Conservation (phyloP, 1,140 invertebrate species). For the Trissolcus basalis region DNA sequence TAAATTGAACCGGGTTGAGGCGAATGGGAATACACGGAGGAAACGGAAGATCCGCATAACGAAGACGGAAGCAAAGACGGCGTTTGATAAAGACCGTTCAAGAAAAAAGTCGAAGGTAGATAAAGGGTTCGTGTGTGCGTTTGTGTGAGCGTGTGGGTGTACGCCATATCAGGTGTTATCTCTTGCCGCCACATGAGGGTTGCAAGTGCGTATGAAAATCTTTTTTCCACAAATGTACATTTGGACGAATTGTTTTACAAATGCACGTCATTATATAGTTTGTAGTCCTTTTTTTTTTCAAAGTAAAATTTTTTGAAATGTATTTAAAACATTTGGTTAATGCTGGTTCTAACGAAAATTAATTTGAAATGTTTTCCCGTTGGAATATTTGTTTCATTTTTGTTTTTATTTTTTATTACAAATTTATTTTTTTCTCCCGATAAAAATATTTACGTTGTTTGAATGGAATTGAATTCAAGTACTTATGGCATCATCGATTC, state of each 20-base stretch:
- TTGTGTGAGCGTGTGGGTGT: constrained; percentile 14
- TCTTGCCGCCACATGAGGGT: constrained; percentile 56
- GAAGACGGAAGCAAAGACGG: constrained; percentile 61
- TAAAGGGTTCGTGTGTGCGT: constrained; percentile 61
- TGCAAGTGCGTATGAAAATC: constrained; percentile 69
- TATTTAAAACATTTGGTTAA: too few species aligned
- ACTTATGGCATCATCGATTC: too few species aligned
- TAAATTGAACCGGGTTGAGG: constrained; percentile 72
- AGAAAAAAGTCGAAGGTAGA: constrained; percentile 56
- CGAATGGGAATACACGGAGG: constrained; percentile 55
- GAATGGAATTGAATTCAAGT: too few species aligned
- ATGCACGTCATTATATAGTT: too few species aligned
- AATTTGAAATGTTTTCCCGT: too few species aligned
- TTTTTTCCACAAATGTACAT: background rate
- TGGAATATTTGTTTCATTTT: too few species aligned
- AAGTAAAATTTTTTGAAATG: too few species aligned
- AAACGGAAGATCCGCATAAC: constrained; percentile 42
- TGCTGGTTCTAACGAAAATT: too few species aligned
- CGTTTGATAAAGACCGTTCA: constrained; percentile 44
- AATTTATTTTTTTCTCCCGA: too few species aligned
- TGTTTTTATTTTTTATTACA: too few species aligned
- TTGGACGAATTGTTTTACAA: background rate
- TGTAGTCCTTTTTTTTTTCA: too few species aligned
- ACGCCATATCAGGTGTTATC: constrained; percentile 66
- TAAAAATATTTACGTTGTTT: too few species aligned